Evolutionary conservation across 2,888 invertebrate genomes (phyloP), one percentile per base, ranked within the genome.

Genomic region (Cantharis rufa): DNA sequence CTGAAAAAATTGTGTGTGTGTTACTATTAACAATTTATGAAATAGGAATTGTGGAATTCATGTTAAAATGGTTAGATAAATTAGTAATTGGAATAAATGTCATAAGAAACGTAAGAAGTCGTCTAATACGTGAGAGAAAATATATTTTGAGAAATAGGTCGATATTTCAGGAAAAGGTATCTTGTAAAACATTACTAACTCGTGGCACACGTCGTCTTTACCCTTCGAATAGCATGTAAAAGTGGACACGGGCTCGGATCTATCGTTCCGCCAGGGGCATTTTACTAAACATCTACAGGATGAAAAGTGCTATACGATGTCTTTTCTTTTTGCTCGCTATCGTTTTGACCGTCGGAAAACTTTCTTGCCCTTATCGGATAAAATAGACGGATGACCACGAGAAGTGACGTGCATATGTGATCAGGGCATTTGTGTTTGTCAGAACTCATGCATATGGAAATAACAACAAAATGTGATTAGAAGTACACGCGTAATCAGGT

Each of bases 401-500:
- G 82, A 83, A 82, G 82, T 83, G 85, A 84, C 84, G 83, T 83
- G 85, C 85, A 86, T 86, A 86, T 86, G 84, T 84, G 85, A 86
- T 85, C 83, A 84, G 84, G 82, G 78, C 85, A 86, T 87, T 86
- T 86, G 86, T 86, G 84, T 83, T 84, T 84, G 86, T 86, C 86
- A 82, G 82, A 83, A 82, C 86, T 87, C 86, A 86, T 87, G 86
- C 86, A 87, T 87, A 87, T 86, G 86, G 86, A 87, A 87, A 87
- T 85, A 85, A 84, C 83, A 80, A 82, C 81, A 81, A 84, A 85
- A 83, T 83, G 82, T 83, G 84, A 84, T 83, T 82, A 82, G 82
- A 82, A 81, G 81, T 82, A 81, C 80, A 79, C 81, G 81, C 79
- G 81, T 86, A 87, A 87, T 87, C 86, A 86, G 85, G 84, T 84